Evolutionary conservation across 92 coral and sea anemone genomes (phyloP).

Genomic region (Nematostella vectensis): DNA sequence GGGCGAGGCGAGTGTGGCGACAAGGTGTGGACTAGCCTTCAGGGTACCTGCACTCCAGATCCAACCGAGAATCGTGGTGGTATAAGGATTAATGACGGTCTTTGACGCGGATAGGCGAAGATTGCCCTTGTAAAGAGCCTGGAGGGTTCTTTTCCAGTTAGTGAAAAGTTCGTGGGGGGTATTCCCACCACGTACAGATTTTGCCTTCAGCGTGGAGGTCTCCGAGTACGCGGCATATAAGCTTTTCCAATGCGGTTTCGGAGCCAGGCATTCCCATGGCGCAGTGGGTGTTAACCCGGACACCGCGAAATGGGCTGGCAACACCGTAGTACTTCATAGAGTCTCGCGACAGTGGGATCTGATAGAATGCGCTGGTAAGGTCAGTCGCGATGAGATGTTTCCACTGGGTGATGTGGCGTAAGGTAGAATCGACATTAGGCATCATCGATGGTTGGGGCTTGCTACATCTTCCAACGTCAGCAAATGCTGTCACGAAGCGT

Average conservation of each 20-base stretch:
- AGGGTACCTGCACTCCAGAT: slow-evolving; percentile 35
- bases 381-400: background rate
- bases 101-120: slow-evolving; percentile 32
- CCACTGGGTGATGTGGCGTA: slow-evolving; percentile 12
- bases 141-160: slow-evolving; percentile 31
- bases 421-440: slow-evolving; percentile 17
- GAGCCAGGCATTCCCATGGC: slow-evolving; percentile 26
- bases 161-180: slow-evolving; percentile 22
- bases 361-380: slow-evolving; percentile 10
- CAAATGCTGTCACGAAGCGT: slow-evolving; percentile 31
- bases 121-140: slow-evolving; percentile 31
- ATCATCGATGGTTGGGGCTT: slow-evolving; percentile 22
- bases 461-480: slow-evolving; percentile 30
- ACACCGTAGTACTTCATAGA: slow-evolving; percentile 25
- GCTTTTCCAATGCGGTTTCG: slow-evolving; percentile 6
- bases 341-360: slow-evolving; percentile 13
- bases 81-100: slow-evolving; percentile 28
- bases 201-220: slow-evolving; percentile 9
- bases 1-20: slow-evolving; percentile 35
- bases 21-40: slow-evolving; percentile 40
- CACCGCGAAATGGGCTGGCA: slow-evolving; percentile 6
- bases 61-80: slow-evolving; percentile 35
- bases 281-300: slow-evolving; percentile 15
- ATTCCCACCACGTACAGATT: no score
- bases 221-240: slow-evolving; percentile 28